These are phyloP conservation scores for Heteromormyrus szaboi DNA, from an alignment of 2,797 vertebrate species.

Conservation along the genomic window DNA sequence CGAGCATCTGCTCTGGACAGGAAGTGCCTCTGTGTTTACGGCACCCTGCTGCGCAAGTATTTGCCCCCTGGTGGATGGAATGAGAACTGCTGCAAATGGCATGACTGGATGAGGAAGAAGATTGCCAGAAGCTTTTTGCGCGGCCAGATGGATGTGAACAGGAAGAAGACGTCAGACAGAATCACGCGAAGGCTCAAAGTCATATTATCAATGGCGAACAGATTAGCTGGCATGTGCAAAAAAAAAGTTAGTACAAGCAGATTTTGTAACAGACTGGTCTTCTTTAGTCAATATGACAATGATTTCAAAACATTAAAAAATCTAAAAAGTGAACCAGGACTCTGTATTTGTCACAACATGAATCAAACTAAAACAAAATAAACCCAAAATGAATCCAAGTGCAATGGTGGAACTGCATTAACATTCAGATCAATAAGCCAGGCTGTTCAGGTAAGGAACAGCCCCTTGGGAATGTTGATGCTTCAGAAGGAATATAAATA, in stretches of 20 bases:
- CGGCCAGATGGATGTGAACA: background rate
- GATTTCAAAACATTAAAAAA: background rate
- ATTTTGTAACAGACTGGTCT: background rate
- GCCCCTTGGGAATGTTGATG: background rate
- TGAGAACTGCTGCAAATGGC: background rate
- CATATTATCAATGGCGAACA: background rate
- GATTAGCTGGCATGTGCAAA: background rate
- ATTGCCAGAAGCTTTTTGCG: background rate
- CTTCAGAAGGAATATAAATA: background rate
- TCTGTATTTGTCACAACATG: background rate
- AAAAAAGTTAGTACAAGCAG: background rate
- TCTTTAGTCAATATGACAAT: background rate
- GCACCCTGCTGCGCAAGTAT: background rate
- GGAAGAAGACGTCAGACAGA: background rate
- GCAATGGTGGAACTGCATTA: background rate
- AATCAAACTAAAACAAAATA: background rate
- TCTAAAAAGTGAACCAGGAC: background rate
- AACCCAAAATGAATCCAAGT: background rate
- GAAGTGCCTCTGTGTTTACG: background rate
- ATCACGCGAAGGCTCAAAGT: background rate
- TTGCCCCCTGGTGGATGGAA: background rate
- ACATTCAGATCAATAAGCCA: constrained; percentile 10
- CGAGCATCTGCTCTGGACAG: constrained; percentile 1
- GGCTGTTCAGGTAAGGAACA: background rate
- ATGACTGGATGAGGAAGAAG: background rate